Evolutionary conservation across 2,797 vertebrate genomes (phyloP), one percentile per base, ranked within the genome.

Genomic region (Holocentrus rufus): DNA sequence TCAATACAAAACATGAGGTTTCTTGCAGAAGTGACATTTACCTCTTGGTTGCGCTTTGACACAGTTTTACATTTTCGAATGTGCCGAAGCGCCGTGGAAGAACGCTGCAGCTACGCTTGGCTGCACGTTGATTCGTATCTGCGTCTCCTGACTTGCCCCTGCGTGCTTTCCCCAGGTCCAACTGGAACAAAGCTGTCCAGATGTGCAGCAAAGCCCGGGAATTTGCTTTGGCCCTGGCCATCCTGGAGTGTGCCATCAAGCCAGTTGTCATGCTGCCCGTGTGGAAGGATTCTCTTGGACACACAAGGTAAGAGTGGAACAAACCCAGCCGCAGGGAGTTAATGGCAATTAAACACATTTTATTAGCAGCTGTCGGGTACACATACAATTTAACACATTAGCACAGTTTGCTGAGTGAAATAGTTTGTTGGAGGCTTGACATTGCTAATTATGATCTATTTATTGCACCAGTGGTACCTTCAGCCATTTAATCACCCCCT

Each of bases 161-260:
- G 2, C 63, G 6, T 31, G 7, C 66, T 70, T 75, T 60, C 34
- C 34, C 17, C 7, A 99, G 98, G 91, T 95, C 95, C 78, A 99
- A 99, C 92, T 99, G 98, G 98, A 99, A 98, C 89, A 99, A 99
- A 87, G 98, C 98, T 14, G 98, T 99, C 71, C 98, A 99, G 91
- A 99, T 99, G 96, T 99, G 98, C 91, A 99, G 96, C 91, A 99
- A 99, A 74, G 97, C 98, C 9, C 89, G 97, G 84, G 98, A 99
- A 86, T 99, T 99, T 89, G 97, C 98, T 31, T 87, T 99, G 88
- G 98, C 98, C 1, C 87, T 99, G 87, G 97, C 97, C 58, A 99
- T 99, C 71, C 88, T 99, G 90, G 98, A 99, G 85, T 99, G 98
- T 87, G 96, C 98, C 75, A 98, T 99, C 90, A 99, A 99, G 88